A percentile compares a stretch with the other conserved stretches of the same genome.
phyloP scores from a whole-genome alignment of 2,888 invertebrate species.

The Pycnomerus fuliginosus region DNA sequence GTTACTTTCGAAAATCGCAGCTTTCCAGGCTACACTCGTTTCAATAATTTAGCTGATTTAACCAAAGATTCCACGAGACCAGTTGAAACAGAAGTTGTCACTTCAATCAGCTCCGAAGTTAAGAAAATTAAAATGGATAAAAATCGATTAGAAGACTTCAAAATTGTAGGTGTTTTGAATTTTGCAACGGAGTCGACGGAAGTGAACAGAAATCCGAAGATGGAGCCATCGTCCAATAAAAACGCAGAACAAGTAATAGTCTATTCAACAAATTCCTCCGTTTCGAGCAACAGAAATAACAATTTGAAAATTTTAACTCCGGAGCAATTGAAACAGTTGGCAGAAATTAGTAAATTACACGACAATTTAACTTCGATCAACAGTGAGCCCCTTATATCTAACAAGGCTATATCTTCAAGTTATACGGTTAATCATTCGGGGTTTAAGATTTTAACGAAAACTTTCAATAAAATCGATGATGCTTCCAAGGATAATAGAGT shows the following conservation, averaged over 20 bases:
- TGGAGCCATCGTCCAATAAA: constrained; percentile 31
- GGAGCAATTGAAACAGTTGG: constrained; percentile 55
- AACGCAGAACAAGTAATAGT: too few relatives aligned
- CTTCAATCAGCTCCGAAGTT: constrained; percentile 24
- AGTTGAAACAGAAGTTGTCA: constrained; percentile 34
- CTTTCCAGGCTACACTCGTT: constrained; percentile 34
- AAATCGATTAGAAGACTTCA: constrained; percentile 35
- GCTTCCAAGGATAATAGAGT: constrained; percentile 49
- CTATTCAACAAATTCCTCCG: constrained; percentile 34
- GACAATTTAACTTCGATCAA: constrained; percentile 54
- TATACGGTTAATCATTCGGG: constrained; percentile 65
- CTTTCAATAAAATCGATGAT: constrained; percentile 59
- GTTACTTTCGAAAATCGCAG: constrained; percentile 41
- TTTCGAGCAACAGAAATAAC: constrained; percentile 22
- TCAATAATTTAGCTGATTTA: constrained; percentile 16
- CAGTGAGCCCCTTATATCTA: constrained; percentile 58
- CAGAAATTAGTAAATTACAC: constrained; percentile 59
- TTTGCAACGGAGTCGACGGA: constrained; percentile 42
- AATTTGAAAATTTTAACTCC: constrained; percentile 39
- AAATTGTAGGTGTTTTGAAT: constrained; percentile 43
- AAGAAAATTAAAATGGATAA: constrained; percentile 28
- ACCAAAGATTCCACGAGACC: constrained; percentile 19
- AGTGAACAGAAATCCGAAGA: constrained; percentile 37
- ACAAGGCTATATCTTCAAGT: constrained; percentile 62
- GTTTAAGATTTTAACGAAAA: constrained; percentile 65